Conservation (phyloP, 2,888 invertebrate genomes). For the Brenthis daphne region DNA sequence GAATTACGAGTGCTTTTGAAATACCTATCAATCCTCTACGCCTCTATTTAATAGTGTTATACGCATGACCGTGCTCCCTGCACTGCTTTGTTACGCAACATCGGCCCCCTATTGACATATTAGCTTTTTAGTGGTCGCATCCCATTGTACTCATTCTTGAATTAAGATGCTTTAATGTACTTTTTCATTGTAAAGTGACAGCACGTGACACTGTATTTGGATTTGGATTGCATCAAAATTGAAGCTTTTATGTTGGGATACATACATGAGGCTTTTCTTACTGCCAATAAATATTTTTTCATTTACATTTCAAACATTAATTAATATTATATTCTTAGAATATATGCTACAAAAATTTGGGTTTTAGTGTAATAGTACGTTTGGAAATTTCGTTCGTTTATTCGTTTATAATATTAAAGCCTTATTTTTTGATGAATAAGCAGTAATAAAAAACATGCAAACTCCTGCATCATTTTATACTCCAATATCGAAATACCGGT, state of each 20-base stretch:
- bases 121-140: conserved; percentile 64
- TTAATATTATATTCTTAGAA: too few species aligned
- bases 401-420: too few species aligned
- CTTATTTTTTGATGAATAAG: too few species aligned
- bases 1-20: conserved; percentile 36
- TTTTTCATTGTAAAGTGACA: conserved; percentile 21
- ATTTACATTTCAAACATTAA: too few species aligned
- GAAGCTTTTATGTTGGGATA: neutral
- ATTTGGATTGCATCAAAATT: neutral
- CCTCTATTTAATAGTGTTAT: conserved; percentile 54
- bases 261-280: too few species aligned
- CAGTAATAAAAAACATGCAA: too few species aligned
- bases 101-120: conserved; percentile 68
- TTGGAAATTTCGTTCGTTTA: too few species aligned
- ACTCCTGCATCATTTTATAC: too few species aligned
- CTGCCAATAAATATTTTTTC: too few species aligned
- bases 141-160: conserved; percentile 50
- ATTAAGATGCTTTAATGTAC: conserved; percentile 27
- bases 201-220: conserved; percentile 34
- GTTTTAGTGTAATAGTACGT: too few species aligned
- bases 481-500: too few species aligned
- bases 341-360: too few species aligned
- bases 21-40: conserved; percentile 71
- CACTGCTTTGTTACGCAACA: conserved; percentile 71
- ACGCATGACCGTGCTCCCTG: conserved; percentile 64